phyloP scores from a whole-genome alignment of 2,113 vertebrate genomes.

The Dasyprocta punctata region DNA sequence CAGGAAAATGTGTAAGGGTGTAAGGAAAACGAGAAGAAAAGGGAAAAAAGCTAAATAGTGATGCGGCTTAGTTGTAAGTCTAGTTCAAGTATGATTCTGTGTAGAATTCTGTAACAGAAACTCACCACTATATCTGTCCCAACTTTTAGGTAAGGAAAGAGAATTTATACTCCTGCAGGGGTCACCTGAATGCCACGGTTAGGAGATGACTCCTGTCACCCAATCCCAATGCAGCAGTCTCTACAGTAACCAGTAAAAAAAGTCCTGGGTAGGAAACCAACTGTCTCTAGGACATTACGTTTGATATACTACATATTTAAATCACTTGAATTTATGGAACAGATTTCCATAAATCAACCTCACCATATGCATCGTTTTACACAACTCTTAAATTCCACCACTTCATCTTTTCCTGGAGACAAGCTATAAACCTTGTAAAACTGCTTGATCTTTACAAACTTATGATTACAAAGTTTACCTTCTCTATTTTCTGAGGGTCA shows the following conservation, averaged over 20 bases:
- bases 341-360: neutral
- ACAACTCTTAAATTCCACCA: neutral
- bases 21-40: neutral
- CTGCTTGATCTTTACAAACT: neutral
- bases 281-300: neutral
- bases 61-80: neutral
- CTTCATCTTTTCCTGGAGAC: neutral
- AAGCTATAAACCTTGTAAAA: neutral
- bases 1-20: neutral
- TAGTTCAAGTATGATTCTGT: neutral
- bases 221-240: neutral
- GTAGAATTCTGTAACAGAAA: neutral
- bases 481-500: neutral
- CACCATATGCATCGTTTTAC: neutral
- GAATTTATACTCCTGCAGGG: rapidly evolving
- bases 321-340: neutral
- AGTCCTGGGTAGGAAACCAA: neutral
- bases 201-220: neutral
- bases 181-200: neutral
- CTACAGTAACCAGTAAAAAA: neutral
- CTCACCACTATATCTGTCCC: neutral
- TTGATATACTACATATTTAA: neutral
- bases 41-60: neutral
- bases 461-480: neutral
- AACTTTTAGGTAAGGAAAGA: neutral